These are phyloP conservation scores for Odobenus rosmarus DNA, from an alignment of 2,113 vertebrate genomes.

Conservation along the genomic window DNA sequence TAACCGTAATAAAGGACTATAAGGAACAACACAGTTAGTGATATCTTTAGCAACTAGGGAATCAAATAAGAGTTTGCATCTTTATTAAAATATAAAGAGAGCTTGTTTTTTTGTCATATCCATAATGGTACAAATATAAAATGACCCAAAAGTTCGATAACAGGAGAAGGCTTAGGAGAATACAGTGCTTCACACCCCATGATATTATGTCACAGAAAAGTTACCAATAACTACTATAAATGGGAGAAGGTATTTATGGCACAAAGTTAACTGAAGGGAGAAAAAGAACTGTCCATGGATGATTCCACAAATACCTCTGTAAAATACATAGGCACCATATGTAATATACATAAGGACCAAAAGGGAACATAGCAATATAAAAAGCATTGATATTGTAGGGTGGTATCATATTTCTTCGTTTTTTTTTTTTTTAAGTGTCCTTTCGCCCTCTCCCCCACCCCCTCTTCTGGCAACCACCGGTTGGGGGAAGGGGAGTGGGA, in stretches of 20 bases:
- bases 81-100: conserved; percentile 48
- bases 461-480: neutral
- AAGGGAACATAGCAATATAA: neutral
- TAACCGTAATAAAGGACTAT: conserved; percentile 14
- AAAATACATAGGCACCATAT: neutral
- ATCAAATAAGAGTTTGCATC: neutral
- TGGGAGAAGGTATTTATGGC: neutral
- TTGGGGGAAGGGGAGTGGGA: neutral
- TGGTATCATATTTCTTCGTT: neutral
- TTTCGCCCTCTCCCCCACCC: neutral
- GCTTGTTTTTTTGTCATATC: neutral
- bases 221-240: neutral
- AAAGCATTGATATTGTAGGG: neutral
- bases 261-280: neutral
- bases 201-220: neutral
- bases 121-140: neutral
- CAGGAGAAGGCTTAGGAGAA: neutral
- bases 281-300: neutral
- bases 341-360: neutral
- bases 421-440: neutral
- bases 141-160: conserved; percentile 14
- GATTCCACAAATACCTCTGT: neutral
- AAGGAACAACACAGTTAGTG: neutral
- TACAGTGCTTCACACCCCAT: neutral
- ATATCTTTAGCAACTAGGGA: neutral